These are phyloP conservation scores for Bombyx mori DNA, from an alignment of 1,140 invertebrate genomes.

Conservation along the genomic window DNA sequence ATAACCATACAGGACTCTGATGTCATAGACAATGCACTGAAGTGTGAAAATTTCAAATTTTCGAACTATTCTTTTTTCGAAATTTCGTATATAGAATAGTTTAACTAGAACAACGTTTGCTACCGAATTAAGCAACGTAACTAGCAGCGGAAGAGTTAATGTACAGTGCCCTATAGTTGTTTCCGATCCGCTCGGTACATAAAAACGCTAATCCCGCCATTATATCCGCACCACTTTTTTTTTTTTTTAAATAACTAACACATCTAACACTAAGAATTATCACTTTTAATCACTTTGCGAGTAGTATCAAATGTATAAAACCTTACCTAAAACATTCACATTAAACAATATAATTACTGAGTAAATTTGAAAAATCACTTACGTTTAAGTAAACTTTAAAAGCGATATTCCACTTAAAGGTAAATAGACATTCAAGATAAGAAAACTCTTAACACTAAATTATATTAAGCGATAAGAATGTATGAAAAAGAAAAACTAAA, in stretches of 20 bases:
- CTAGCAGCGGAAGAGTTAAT: too few relatives aligned
- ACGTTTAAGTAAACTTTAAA: conserved; percentile 43
- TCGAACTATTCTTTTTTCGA: too few relatives aligned
- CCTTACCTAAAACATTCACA: conserved; percentile 56
- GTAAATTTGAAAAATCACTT: conserved; percentile 61
- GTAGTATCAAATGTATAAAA: conserved; percentile 71
- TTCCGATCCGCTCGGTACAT: too few relatives aligned
- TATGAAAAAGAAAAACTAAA: conserved; percentile 4
- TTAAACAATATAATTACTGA: conserved; percentile 50
- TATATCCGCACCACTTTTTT: conserved; percentile 61
- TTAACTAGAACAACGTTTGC: too few relatives aligned
- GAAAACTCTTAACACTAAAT: conserved; percentile 56
- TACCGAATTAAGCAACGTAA: too few relatives aligned
- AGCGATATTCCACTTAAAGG: conserved; percentile 57
- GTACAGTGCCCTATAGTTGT: background rate
- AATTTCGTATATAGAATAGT: too few relatives aligned
- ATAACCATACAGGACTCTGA: too few relatives aligned
- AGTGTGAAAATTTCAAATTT: too few relatives aligned
- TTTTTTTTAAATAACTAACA: conserved; percentile 37
- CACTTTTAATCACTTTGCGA: conserved; percentile 70
- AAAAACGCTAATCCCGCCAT: conserved; percentile 18
- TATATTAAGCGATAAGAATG: conserved; percentile 33
- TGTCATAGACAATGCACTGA: too few relatives aligned
- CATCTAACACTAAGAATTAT: conserved; percentile 59
- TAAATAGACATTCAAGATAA: conserved; percentile 66